Conservation (phyloP, 2,888 invertebrate genomes). For the Pterobdella sp. region DNA sequence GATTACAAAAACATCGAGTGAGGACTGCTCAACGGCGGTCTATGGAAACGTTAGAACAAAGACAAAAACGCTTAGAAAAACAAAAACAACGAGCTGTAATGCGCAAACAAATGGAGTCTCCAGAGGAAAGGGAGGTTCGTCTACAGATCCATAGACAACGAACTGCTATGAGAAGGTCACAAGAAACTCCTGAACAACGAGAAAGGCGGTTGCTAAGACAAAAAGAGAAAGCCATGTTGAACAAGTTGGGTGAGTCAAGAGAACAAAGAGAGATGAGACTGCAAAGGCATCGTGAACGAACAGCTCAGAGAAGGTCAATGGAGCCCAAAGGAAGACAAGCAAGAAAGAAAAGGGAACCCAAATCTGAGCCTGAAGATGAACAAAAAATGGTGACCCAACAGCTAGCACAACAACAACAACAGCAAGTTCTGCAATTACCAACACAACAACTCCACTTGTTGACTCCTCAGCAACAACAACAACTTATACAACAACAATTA, state of each 20-base stretch:
- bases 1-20: constrained; percentile 21
- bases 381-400: no score
- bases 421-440: not conserved
- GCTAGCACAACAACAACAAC: constrained; percentile 9
- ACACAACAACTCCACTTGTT: not conserved
- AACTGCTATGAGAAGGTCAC: constrained; percentile 22
- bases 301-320: constrained; percentile 16
- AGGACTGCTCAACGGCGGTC: constrained; percentile 23
- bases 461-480: constrained; percentile 16
- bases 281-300: constrained; percentile 24
- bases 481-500: constrained; percentile 14
- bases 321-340: constrained; percentile 16
- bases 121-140: constrained; percentile 25
- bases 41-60: constrained; percentile 23
- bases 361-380: constrained; percentile 18
- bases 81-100: constrained; percentile 21
- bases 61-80: constrained; percentile 18
- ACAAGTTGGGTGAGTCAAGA: constrained; percentile 21
- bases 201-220: constrained; percentile 21
- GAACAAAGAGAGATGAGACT: constrained; percentile 22
- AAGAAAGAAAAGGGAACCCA: constrained; percentile 23
- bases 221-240: constrained; percentile 24
- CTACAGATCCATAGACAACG: constrained; percentile 22
- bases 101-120: constrained; percentile 24
- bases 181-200: constrained; percentile 23